Conservation (phyloP, 2,113 vertebrate genomes). For the Lepisosteus osseus region DNA sequence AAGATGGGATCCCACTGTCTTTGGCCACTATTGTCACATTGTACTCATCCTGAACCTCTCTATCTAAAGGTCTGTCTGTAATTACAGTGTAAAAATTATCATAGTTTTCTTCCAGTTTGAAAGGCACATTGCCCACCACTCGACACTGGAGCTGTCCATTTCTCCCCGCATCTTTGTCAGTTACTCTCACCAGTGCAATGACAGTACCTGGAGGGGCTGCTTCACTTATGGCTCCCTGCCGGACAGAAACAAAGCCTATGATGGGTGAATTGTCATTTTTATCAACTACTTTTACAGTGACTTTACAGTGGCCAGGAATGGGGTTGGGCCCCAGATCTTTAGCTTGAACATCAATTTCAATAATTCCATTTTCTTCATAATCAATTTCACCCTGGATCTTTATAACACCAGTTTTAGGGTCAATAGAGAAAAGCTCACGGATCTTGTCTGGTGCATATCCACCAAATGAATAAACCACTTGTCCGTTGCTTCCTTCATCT, state of each 20-base stretch:
- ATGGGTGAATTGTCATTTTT: conserved; percentile 95
- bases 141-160: conserved; percentile 94
- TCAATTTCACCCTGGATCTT: conserved; percentile 93
- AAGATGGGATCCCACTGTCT: conserved; percentile 86
- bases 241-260: conserved; percentile 92
- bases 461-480: conserved; percentile 94
- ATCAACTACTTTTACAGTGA: conserved; percentile 91
- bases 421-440: conserved; percentile 92
- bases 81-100: conserved; percentile 96
- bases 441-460: conserved; percentile 90
- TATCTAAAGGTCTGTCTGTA: conserved; percentile 88
- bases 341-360: conserved; percentile 95
- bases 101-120: conserved; percentile 93
- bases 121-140: conserved; percentile 86
- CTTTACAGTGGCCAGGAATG: conserved; percentile 96
- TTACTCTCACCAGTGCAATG: conserved; percentile 92
- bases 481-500: conserved; percentile 92
- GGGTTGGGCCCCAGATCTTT: conserved; percentile 94
- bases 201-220: conserved; percentile 90
- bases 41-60: conserved; percentile 90
- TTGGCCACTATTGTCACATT: conserved; percentile 95
- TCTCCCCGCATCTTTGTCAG: conserved; percentile 90
- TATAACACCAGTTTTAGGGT: conserved; percentile 89
- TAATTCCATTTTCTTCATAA: conserved; percentile 90
- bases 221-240: conserved; percentile 97